Percentiles rank a stretch among this genome's conserved stretches.
Conservation (phyloP, 2,113 vertebrate species). For the Climacteris rufus region DNA sequence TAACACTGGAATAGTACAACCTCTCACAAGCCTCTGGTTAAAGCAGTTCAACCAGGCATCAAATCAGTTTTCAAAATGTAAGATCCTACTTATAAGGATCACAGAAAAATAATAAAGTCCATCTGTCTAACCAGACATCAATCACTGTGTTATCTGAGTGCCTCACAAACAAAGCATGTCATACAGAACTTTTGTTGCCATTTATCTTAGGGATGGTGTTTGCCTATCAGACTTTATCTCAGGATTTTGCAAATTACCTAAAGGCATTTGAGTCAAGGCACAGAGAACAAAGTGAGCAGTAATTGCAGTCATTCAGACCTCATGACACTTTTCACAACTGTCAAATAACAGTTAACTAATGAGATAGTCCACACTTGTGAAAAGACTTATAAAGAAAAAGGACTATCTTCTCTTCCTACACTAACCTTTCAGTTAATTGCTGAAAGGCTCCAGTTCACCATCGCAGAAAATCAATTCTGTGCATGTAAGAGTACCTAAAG, state of each 20-base stretch:
- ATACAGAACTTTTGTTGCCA: neutral
- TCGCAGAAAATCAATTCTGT: neutral
- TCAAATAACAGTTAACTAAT: neutral
- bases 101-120: neutral
- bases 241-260: constrained; percentile 15
- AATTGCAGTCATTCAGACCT: neutral
- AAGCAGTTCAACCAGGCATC: neutral
- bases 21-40: neutral
- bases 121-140: neutral
- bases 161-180: neutral
- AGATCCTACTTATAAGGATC: neutral
- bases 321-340: neutral
- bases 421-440: neutral
- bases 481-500: neutral
- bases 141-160: neutral
- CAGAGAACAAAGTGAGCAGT: neutral
- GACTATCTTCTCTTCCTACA: neutral
- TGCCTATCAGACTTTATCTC: neutral
- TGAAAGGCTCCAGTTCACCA: neutral
- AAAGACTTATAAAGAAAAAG: neutral
- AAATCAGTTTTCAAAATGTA: neutral
- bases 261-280: neutral
- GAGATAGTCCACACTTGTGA: neutral
- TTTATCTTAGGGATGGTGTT: constrained; percentile 14
- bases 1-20: neutral